A percentile compares a stretch with the other conserved stretches of the same genome.
phyloP scores from a whole-genome alignment of 2,797 vertebrate genomes.

The Euphonia xanthogaster region DNA sequence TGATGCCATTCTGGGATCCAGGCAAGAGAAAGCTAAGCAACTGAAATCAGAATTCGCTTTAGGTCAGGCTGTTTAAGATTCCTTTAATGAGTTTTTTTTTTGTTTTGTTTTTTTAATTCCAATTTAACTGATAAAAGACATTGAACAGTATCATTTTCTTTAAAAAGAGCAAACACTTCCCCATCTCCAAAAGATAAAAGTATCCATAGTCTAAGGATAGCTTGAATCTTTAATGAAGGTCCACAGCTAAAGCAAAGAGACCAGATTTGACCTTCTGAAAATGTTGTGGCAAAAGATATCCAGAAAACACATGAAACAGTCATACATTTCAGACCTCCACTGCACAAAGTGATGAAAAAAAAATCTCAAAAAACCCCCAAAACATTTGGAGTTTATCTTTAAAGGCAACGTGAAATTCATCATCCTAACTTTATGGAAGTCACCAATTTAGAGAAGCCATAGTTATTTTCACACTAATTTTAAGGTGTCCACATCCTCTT shows the following conservation, averaged over 20 bases:
- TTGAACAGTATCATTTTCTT: background rate
- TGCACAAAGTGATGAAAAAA: background rate
- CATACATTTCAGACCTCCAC: background rate
- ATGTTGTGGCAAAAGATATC: background rate
- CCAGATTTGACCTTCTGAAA: background rate
- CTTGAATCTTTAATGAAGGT: background rate
- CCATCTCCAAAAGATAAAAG: background rate
- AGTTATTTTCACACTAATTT: background rate
- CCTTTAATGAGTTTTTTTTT: background rate
- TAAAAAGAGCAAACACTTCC: background rate
- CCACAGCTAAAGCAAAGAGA: background rate
- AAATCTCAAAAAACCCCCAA: background rate
- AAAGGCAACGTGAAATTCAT: background rate
- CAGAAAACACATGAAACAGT: background rate
- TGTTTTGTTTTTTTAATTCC: background rate
- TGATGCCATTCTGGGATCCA: background rate
- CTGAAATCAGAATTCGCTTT: background rate
- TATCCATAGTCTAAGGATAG: background rate
- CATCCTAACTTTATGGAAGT: background rate
- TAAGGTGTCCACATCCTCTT: background rate
- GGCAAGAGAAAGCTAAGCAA: background rate
- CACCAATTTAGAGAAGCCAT: background rate
- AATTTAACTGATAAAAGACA: background rate
- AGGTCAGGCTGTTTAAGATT: background rate
- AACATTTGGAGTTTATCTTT: background rate